Evolutionary conservation across 2,888 invertebrate species (phyloP), one percentile per base, ranked within the genome.

Genomic region (Laothoe populi): DNA sequence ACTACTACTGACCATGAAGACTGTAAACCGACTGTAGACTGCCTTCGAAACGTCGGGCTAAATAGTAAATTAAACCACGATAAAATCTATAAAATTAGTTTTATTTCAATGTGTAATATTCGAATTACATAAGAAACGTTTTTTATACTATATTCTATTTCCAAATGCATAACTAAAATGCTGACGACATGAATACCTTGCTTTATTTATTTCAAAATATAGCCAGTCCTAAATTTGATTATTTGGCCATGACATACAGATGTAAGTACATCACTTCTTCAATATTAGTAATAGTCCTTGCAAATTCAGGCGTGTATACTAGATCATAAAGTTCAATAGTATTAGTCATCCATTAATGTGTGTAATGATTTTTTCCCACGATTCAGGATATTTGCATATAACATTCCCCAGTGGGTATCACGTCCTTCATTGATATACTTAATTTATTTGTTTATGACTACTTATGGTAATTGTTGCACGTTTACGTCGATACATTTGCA

Each of bases 271-370:
- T 35, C 42, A 26, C n/a, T 42, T 58, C 42, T 42, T 4, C 24
- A 58, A 40, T 31, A 31, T 31, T 8, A 21, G 16, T 11, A 35
- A 35, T 53, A 19, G 19, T 53, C 53, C 35, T 53, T 53, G 35
- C 19, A 31, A 31, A 31, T n/a, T 19, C 11, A 16, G 53, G 53
- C 19, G 53, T 53, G 19, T 31, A 19, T 19, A 19, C 11, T 35
- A 53, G 53, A 53, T 35, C 53, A 53, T 35, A 53, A 53, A 53
- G 53, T 53, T 53, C 53, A 53, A 53, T n/a, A 5, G 13, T 16
- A 35, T 24, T 48, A 57, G n/a, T 46, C 23, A 49, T 58, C 16
- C 13, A 57, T 2, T 45, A 19, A 19, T 35, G 31, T 5, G 10
- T 19, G 19, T 35, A 11, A 53, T 35, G 53, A 53, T 19, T 35